phyloP scores from a whole-genome alignment of 2,113 vertebrate genomes.

The Melanocharis versteri region DNA sequence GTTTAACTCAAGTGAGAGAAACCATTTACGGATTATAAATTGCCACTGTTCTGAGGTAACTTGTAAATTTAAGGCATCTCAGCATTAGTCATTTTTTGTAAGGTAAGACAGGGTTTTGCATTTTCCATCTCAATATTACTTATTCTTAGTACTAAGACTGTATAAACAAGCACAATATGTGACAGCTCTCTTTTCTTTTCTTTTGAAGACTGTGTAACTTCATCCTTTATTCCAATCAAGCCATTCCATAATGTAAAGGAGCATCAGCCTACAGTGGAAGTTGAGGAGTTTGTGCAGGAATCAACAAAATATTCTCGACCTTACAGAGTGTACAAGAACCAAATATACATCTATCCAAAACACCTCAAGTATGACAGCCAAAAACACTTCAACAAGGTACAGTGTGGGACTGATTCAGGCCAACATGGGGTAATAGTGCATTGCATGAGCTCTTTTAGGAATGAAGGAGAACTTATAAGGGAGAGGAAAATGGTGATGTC shows the following conservation, averaged over 20 bases:
- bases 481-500: background rate
- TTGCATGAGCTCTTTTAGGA: background rate
- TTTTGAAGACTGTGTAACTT: conserved; percentile 90
- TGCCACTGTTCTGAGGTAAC: background rate
- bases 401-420: background rate
- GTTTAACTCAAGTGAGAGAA: background rate
- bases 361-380: conserved; percentile 98
- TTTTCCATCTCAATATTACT: background rate
- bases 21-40: background rate
- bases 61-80: background rate
- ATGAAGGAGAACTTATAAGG: background rate
- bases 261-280: conserved; percentile 85
- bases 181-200: conserved; percentile 58
- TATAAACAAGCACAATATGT: background rate
- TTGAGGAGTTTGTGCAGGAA: conserved; percentile 93
- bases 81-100: background rate
- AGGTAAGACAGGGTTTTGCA: background rate
- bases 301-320: conserved; percentile 89
- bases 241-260: conserved; percentile 85
- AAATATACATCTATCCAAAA: conserved; percentile 95
- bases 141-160: background rate
- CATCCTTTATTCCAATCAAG: conserved; percentile 91
- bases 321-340: conserved; percentile 92
- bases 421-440: background rate
- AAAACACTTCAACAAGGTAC: conserved; percentile 96